Evolutionary conservation across 2,888 invertebrate genomes (phyloP).

Genomic region (Emmelina monodactyla): DNA sequence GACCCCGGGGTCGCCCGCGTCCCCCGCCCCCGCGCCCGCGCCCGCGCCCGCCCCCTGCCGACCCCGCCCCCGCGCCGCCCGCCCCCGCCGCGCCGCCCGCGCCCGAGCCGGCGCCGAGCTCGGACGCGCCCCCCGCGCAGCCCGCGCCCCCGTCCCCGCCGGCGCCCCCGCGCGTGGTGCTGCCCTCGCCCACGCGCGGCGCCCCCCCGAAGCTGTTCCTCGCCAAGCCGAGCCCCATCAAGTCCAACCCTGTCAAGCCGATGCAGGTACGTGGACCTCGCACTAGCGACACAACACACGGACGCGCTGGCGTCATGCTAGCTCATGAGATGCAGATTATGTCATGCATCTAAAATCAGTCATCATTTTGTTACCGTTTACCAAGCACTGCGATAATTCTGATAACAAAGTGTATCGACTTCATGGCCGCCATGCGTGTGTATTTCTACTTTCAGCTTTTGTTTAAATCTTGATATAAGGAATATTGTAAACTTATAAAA

Average conservation of each 20-base stretch:
- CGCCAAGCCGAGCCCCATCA: slow-evolving; percentile 60
- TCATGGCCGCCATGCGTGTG: too few species aligned
- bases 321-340: too few species aligned
- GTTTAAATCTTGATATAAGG: too few species aligned
- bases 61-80: slow-evolving; percentile 33
- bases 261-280: slow-evolving; percentile 42
- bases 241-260: slow-evolving; percentile 67
- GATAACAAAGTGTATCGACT: too few species aligned
- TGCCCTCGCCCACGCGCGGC: slow-evolving; percentile 59
- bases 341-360: too few species aligned
- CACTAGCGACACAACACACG: slow-evolving; percentile 22
- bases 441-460: too few species aligned
- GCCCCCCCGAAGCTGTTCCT: slow-evolving; percentile 63
- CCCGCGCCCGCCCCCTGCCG: slow-evolving; percentile 63
- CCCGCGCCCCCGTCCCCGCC: slow-evolving; percentile 11
- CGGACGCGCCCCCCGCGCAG: slow-evolving; percentile 13
- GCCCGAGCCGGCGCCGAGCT: slow-evolving; percentile 7
- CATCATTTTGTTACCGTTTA: too few species aligned
- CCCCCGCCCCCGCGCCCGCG: slow-evolving; percentile 68
- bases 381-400: too few species aligned
- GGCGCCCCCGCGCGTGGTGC: slow-evolving; percentile 46
- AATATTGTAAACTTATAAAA: too few species aligned
- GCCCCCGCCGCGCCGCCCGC: slow-evolving; percentile 29
- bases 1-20: slow-evolving; percentile 23
- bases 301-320: too few species aligned